Evolutionary conservation across 2,797 vertebrate species (phyloP), one percentile per base, ranked within the genome.

Genomic region (Pseudomugil tenellus): DNA sequence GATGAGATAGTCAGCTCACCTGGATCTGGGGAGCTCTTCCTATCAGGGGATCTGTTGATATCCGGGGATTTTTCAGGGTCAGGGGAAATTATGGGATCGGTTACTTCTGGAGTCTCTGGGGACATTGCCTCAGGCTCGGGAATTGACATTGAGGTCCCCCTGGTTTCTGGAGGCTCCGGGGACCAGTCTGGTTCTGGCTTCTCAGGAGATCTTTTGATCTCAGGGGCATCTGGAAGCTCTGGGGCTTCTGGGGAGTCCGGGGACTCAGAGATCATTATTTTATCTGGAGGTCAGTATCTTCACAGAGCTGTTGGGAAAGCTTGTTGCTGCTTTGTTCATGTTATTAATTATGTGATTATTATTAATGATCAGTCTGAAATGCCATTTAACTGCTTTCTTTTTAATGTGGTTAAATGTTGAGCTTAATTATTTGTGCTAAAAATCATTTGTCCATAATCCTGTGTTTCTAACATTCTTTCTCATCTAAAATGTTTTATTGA

Each of bases 261-360:
- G 67, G 77, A 80, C 58, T 73, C 75, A 74, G 88, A 77, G 58
- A 89, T 94, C 88, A 92, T 80, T 71, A 59, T 93, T 49, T 21
- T 92, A 70, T 82, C 89, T 85, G 92, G 83, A 95, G 94, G 94
- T 95, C 87, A 93, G 94, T 95, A 93, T 70, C 25, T 73, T 60
- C 52, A 69, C 60, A 76, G 57, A 78, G 4, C 64, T 64, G 37
- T 23, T 53, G 25, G 8, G 35, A 29, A 70, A 39, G n/a, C 51
- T 67, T 64, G 41, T 60, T 52, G 32, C 14, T 41, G 46, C 28
- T 52, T 61, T 67, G 51, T 58, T 7, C 12, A 8, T 67, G 9
- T 77, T 17, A 56, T 7, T 49, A 61, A 74, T 72, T 29, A 28
- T 83, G 51, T 75, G 65, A 74, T 83, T 80, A 9, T 63, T 80